phyloP scores from a whole-genome alignment of 2,888 invertebrate genomes.

The Dicyrtoma fusca region DNA sequence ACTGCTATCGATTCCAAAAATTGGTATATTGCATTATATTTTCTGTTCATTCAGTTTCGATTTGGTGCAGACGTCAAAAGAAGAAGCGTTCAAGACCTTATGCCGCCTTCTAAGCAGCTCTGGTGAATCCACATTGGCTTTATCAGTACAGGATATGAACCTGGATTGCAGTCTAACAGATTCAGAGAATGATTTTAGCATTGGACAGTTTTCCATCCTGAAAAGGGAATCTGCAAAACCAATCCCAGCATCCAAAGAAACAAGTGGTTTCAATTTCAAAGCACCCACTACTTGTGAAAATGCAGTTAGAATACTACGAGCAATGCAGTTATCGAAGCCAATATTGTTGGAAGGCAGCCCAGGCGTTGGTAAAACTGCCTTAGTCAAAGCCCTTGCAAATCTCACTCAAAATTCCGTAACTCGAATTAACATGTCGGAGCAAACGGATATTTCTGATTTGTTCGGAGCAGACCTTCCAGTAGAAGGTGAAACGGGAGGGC shows the following conservation, averaged over 20 bases:
- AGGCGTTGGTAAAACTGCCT: slow-evolving; percentile 97
- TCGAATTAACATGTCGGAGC: slow-evolving; percentile 96
- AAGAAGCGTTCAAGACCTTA: background rate
- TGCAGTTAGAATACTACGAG: slow-evolving; percentile 80
- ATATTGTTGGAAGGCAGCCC: slow-evolving; percentile 95
- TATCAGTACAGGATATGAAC: background rate
- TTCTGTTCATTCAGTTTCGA: background rate
- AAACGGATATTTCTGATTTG: slow-evolving; percentile 96
- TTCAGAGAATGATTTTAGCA: slow-evolving; percentile 11
- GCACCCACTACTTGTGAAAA: slow-evolving; percentile 81
- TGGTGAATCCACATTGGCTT: too few relatives aligned
- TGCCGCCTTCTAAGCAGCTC: background rate
- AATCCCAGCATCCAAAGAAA: background rate
- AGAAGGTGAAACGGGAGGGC: slow-evolving; percentile 80
- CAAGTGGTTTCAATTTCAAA: slow-evolving; percentile 68
- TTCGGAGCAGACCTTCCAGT: slow-evolving; percentile 97
- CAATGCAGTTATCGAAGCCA: slow-evolving; percentile 80
- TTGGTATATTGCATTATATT: background rate
- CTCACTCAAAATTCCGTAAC: slow-evolving; percentile 44
- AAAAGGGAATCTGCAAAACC: slow-evolving; percentile 4
- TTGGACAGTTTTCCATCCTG: slow-evolving; percentile 44
- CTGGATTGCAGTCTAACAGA: background rate
- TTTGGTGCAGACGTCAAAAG: background rate
- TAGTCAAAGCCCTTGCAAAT: slow-evolving; percentile 65
- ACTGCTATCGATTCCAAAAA: too few relatives aligned